Conservation (phyloP, 2,888 invertebrate species). For the Lasioglossum vierecki region DNA sequence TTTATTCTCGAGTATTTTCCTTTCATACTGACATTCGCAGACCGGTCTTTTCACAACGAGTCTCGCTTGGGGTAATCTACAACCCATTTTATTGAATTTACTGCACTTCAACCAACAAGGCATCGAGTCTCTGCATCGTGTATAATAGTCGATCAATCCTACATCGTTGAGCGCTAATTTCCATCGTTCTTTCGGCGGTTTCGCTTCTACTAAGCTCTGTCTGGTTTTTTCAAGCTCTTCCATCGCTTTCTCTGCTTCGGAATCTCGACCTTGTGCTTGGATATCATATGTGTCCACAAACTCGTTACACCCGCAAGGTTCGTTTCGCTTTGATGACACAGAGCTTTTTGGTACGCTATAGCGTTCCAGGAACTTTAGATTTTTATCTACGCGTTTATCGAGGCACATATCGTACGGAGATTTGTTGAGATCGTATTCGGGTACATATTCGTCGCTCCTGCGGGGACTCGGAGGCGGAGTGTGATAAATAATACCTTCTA, state of each 20-base stretch:
- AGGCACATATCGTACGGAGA: slow-evolving; percentile 70
- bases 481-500: slow-evolving; percentile 74
- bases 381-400: slow-evolving; percentile 47
- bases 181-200: slow-evolving; percentile 60
- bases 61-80: slow-evolving; percentile 32
- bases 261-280: neutral
- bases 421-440: slow-evolving; percentile 76
- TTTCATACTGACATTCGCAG: slow-evolving; percentile 79
- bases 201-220: slow-evolving; percentile 34
- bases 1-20: slow-evolving; percentile 73
- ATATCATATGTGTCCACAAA: slow-evolving; percentile 40
- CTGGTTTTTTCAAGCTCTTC: slow-evolving; percentile 34
- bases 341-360: slow-evolving; percentile 59
- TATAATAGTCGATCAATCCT: slow-evolving; percentile 71
- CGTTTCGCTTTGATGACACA: slow-evolving; percentile 21
- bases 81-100: slow-evolving; percentile 58
- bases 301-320: slow-evolving; percentile 63
- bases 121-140: slow-evolving; percentile 61
- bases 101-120: slow-evolving; percentile 73
- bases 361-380: slow-evolving; percentile 58
- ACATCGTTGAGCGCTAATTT: slow-evolving; percentile 66
- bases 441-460: slow-evolving; percentile 78
- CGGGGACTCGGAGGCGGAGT: slow-evolving; percentile 76
- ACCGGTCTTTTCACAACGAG: slow-evolving; percentile 75
- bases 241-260: neutral